Base-by-base conservation (phyloP, 2,113 vertebrate genomes). In the Orientallactaga bullata region DNA sequence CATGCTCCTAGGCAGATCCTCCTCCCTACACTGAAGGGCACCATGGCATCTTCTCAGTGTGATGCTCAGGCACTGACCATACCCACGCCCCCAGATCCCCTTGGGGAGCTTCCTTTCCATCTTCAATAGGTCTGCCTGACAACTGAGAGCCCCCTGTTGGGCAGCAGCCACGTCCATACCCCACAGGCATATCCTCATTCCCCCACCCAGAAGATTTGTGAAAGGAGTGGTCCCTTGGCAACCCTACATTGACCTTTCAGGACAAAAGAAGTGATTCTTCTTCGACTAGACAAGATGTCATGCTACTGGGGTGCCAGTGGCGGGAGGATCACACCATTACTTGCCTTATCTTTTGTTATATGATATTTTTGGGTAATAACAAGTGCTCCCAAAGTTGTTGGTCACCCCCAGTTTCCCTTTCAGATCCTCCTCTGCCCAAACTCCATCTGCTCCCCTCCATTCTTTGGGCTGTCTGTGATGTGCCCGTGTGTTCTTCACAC, bases 231-330 rank as follows among this genome's bases (percentile, higher is more conserved):
- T 58, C 74, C 88, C 94, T 94, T 77, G 82, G 88, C 88, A 90
- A 72, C 89, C 35, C 82, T 3, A 28, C 81, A 51, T 0, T 80
- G 94, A 85, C 91, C 47, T 94, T 91, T 73, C 2, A 13, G 86
- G n/a, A 88, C 72, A 90, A 94, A 95, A 90, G 86, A 37, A 63
- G 28, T 17, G 15, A 47, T 94, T 96, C 58, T 94, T 82, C 76
- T 63, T 84, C 55, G 30, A n/a, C 42, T 37, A 90, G 93, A 88
- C 73, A 88, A 93, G 78, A 76, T 2, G 11, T 82, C 68, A 42
- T 18, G 30, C 58, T n/a, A 51, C 82, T 81, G 72, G 86, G 82
- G 72, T 32, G 26, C 39, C 16, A 2, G 21, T 21, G 16, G 23
- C 16, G 60, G 78, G 10, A 47, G 39, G 47, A 63, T 23, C 78